Evolutionary conservation across 2,113 vertebrate species (phyloP).

Genomic region (Perccottus glenii): DNA sequence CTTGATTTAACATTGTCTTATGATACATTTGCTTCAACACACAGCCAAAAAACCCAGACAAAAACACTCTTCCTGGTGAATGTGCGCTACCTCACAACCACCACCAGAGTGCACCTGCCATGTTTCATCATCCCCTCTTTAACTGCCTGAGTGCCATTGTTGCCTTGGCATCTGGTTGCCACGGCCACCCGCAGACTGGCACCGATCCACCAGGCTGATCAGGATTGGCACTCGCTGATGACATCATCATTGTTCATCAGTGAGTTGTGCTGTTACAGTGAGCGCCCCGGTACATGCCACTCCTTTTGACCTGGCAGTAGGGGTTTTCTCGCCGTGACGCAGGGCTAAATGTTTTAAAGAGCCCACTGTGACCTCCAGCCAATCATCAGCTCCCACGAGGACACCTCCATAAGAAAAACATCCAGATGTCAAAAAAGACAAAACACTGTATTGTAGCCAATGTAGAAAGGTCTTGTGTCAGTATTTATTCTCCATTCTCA

Average conservation of each 20-base stretch:
- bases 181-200: conserved; percentile 66
- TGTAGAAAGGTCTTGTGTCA: no score
- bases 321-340: conserved; percentile 6
- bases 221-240: conserved; percentile 66
- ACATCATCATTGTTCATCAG: conserved; percentile 68
- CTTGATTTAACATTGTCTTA: no score
- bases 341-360: conserved; percentile 16
- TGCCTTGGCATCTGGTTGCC: conserved; percentile 63
- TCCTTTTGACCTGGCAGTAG: conserved; percentile 20
- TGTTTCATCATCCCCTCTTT: conserved; percentile 37
- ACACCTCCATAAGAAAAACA: background rate
- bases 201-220: conserved; percentile 60
- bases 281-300: conserved; percentile 38
- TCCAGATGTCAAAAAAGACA: no score
- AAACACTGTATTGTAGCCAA: no score
- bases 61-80: background rate
- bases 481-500: no score
- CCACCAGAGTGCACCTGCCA: conserved; percentile 54
- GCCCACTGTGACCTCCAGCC: conserved; percentile 11
- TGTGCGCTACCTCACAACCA: conserved; percentile 17
- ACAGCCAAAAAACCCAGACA: no score
- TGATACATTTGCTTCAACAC: no score
- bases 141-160: conserved; percentile 56
- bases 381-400: conserved; percentile 5
- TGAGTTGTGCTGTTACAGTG: conserved; percentile 52